These are phyloP conservation scores for Pseudochirops cupreus DNA, from an alignment of 2,797 vertebrate genomes.

Conservation along the genomic window DNA sequence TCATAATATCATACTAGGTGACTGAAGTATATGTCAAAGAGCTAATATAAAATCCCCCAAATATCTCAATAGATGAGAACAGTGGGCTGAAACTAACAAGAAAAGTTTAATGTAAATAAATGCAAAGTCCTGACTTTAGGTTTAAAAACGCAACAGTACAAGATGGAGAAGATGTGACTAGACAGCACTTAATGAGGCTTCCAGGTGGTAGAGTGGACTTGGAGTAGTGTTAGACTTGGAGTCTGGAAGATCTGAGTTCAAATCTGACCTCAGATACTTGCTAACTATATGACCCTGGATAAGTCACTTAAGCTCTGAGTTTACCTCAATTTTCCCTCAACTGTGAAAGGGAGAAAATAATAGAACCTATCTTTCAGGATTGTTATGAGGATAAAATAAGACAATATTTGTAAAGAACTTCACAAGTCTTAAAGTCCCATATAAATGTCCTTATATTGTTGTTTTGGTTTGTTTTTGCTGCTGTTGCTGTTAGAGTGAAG, in stretches of 20 bases:
- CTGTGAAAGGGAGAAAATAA: background rate
- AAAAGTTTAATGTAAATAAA: background rate
- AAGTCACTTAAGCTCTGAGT: background rate
- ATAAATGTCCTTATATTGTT: background rate
- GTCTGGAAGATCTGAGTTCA: background rate
- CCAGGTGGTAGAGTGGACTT: background rate
- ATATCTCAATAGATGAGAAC: background rate
- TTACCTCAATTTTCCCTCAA: background rate
- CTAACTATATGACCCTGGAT: background rate
- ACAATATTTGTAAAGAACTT: background rate
- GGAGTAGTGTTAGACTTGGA: background rate
- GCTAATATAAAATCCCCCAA: background rate
- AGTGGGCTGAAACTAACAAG: background rate
- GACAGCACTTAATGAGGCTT: background rate
- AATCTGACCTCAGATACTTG: background rate
- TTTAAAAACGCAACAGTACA: background rate
- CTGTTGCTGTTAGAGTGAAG: background rate
- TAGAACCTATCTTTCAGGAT: background rate
- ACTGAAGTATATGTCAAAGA: conserved; percentile 41
- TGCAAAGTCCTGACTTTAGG: background rate
- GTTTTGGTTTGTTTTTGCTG: background rate
- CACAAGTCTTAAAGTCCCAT: background rate
- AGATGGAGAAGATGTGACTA: background rate
- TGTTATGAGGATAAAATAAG: background rate
- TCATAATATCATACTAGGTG: conserved; percentile 47